Conservation (phyloP, 2,797 vertebrate species). For the Benthosema pterotum region DNA sequence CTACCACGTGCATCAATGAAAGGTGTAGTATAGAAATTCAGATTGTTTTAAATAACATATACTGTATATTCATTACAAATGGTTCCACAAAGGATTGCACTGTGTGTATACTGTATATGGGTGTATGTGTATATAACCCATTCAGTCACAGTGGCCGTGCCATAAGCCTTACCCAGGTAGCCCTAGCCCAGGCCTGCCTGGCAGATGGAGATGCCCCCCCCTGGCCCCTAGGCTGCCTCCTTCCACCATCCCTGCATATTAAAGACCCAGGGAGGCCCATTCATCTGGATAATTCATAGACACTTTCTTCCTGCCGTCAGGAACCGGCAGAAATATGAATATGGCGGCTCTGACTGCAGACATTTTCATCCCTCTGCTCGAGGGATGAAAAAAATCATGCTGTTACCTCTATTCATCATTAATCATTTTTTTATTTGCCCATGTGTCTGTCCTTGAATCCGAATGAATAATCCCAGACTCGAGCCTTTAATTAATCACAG, state of each 20-base stretch:
- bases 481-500: conserved; percentile 62
- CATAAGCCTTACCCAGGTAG: background rate
- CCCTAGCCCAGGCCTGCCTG: conserved; percentile 1
- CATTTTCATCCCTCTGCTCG: conserved; percentile 26
- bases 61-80: too few relatives aligned
- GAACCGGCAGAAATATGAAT: conserved; percentile 31
- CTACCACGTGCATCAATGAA: too few relatives aligned
- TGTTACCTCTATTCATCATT: conserved; percentile 46
- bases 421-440: conserved; percentile 24
- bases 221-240: conserved; percentile 42
- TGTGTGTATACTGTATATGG: too few relatives aligned
- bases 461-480: conserved; percentile 49
- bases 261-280: conserved; percentile 46
- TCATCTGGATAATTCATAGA: conserved; percentile 62
- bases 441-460: conserved; percentile 59
- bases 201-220: conserved; percentile 65
- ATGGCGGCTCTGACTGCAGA: conserved; percentile 44
- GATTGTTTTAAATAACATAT: too few relatives aligned
- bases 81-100: too few relatives aligned
- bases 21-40: too few relatives aligned
- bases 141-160: background rate
- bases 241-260: conserved; percentile 58
- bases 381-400: conserved; percentile 23
- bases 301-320: conserved; percentile 38
- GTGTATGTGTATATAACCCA: background rate